Percentiles rank a stretch among this genome's conserved stretches.
Evolutionary conservation across 2,888 invertebrate species (phyloP).

Genomic region (Tachina fera): DNA sequence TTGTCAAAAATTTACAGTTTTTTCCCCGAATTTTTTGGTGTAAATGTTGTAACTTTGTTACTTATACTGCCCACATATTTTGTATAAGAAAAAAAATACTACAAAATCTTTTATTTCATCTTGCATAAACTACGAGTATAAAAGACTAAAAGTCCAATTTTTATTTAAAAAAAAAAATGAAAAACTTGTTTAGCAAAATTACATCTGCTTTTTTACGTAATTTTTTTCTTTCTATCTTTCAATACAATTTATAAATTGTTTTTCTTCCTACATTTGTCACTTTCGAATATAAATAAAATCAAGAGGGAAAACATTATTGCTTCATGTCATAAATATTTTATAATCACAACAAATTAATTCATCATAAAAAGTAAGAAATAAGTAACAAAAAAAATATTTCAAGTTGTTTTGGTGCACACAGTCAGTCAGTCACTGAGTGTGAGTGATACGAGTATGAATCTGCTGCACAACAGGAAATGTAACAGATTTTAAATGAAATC

Average conservation of each 20-base stretch:
- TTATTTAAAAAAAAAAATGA: background rate
- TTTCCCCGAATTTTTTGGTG: too few species aligned
- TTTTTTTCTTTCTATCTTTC: conserved; percentile 11
- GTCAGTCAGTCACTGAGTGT: background rate
- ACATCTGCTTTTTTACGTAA: conserved; percentile 40
- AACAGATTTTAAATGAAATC: conserved; percentile 63
- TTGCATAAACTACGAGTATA: conserved; percentile 13
- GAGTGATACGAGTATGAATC: conserved; percentile 31
- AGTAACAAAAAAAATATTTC: background rate
- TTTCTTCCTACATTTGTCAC: conserved; percentile 23
- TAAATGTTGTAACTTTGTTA: too few species aligned
- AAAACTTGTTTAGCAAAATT: conserved; percentile 4
- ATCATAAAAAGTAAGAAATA: conserved; percentile 40
- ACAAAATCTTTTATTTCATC: background rate
- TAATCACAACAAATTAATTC: conserved; percentile 69
- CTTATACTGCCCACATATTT: background rate
- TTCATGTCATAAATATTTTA: conserved; percentile 59
- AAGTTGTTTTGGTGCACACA: background rate
- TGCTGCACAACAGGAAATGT: conserved; percentile 63
- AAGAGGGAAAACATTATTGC: conserved; percentile 31
- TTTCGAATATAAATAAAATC: conserved; percentile 36
- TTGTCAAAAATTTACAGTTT: too few species aligned
- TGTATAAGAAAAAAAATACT: background rate
- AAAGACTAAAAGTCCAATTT: background rate
- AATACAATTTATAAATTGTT: conserved; percentile 23